phyloP scores from a whole-genome alignment of 2,888 invertebrate species.

The Ophraella communa region DNA sequence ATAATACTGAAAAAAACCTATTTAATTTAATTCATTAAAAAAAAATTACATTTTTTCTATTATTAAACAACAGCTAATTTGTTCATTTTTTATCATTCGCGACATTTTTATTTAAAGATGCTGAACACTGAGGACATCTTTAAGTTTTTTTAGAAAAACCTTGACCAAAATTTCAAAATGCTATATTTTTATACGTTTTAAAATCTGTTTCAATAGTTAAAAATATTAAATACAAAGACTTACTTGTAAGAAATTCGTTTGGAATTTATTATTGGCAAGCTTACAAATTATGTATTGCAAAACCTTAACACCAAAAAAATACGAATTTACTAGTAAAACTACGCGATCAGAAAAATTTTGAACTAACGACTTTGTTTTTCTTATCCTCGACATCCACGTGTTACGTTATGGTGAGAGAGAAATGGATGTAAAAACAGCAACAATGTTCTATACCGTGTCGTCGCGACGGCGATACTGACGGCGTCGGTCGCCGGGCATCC shows the following conservation, averaged over 20 bases:
- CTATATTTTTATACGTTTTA: no score
- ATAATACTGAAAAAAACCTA: no score
- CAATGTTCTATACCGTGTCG: constrained; percentile 37
- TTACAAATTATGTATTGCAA: not conserved
- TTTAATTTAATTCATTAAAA: no score
- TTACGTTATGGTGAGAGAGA: constrained; percentile 1
- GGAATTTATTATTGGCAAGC: not conserved
- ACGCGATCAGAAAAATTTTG: not conserved
- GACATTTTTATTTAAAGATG: no score
- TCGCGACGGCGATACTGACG: constrained; percentile 47
- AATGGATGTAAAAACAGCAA: not conserved
- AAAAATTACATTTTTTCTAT: no score
- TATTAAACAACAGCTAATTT: no score
- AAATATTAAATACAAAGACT: not conserved
- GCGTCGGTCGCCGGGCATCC: constrained; percentile 48
- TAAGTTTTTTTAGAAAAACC: no score
- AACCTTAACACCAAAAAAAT: not conserved
- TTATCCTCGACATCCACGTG: constrained; percentile 12
- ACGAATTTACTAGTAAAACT: not conserved
- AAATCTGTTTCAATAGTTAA: not conserved
- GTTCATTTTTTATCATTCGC: no score
- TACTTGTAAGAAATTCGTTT: not conserved
- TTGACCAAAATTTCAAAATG: no score
- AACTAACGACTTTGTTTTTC: constrained; percentile 3
- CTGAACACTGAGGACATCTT: no score